phyloP scores from a whole-genome alignment of 2,113 vertebrate species.

The Ardeotis arabs region DNA sequence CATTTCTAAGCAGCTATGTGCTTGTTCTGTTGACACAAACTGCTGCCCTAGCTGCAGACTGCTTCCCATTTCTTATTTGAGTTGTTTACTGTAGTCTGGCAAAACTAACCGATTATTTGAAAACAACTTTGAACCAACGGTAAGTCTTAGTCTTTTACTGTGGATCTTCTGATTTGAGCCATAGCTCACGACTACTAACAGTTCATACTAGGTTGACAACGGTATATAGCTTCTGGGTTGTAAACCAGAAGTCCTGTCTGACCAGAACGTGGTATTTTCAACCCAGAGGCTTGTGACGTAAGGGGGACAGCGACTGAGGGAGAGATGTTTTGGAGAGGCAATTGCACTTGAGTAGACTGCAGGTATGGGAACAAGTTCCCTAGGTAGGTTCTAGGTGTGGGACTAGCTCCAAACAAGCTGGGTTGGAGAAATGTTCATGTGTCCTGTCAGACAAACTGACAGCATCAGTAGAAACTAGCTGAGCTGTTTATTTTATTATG shows the following conservation, averaged over 20 bases:
- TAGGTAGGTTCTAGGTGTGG: not conserved
- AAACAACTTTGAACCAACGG: not conserved
- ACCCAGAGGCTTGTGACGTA: not conserved
- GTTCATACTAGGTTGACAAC: not conserved
- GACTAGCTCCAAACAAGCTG: not conserved
- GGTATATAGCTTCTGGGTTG: not conserved
- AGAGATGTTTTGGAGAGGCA: not conserved
- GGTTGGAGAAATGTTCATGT: rapidly evolving
- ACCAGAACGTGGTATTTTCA: not conserved
- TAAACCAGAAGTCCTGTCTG: not conserved
- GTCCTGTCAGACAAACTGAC: not conserved
- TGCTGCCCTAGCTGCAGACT: not conserved
- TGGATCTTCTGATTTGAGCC: not conserved
- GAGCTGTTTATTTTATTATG: constrained; percentile 13
- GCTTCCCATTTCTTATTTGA: not conserved
- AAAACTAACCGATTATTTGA: not conserved
- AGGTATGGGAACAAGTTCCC: not conserved
- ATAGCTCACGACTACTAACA: not conserved
- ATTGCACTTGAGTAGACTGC: not conserved
- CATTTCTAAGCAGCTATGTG: not conserved
- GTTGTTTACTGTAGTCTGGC: not conserved
- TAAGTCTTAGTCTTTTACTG: not conserved
- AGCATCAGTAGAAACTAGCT: not conserved
- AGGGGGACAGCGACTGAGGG: not conserved
- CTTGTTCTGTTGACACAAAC: not conserved